Conservation (phyloP, 2,113 vertebrate genomes). For the Vidua macroura region DNA sequence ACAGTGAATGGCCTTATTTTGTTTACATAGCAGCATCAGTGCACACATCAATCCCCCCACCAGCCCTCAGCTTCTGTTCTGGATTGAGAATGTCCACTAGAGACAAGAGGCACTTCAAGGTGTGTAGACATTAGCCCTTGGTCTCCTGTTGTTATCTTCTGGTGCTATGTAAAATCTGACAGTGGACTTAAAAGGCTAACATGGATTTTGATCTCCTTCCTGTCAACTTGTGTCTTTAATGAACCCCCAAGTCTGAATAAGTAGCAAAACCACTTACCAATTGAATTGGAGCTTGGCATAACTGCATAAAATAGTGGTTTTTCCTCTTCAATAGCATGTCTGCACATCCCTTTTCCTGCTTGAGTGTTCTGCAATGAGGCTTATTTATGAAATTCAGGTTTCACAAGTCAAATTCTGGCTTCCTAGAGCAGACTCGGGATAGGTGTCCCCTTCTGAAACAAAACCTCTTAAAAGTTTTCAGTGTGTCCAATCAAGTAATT, state of each 20-base stretch:
- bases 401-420: not conserved
- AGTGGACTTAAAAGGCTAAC: not conserved
- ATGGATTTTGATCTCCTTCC: not conserved
- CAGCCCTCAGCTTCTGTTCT: not conserved
- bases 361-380: not conserved
- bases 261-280: not conserved
- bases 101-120: not conserved
- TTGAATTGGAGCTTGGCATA: not conserved
- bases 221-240: not conserved
- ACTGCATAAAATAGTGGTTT: not conserved
- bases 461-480: not conserved
- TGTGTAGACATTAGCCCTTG: not conserved
- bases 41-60: accelerated
- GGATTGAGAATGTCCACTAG: not conserved
- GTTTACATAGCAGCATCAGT: not conserved
- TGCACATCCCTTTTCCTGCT: not conserved
- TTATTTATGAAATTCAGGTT: not conserved
- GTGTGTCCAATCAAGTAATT: not conserved
- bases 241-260: not conserved
- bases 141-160: not conserved
- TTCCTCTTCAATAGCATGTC: not conserved
- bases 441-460: not conserved
- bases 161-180: not conserved
- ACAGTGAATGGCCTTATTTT: not conserved
- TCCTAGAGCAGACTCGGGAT: not conserved